Base-by-base conservation (phyloP, 1,140 invertebrate genomes). In the Sminthurinus signatus region DNA sequence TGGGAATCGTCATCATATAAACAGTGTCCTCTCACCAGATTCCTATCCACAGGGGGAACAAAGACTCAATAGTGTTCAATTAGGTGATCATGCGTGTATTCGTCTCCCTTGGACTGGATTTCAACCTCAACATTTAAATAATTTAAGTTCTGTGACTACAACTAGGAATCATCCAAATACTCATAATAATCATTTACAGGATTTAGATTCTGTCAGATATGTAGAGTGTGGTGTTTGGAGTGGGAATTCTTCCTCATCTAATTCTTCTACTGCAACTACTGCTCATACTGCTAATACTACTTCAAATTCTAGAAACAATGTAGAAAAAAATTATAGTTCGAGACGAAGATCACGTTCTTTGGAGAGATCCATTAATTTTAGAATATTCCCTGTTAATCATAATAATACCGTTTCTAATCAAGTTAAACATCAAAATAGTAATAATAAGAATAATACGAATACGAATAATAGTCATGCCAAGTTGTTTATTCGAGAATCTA, bases 271-370 rank as follows among this genome's bases (percentile, higher is more conserved):
- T 23, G 23, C 3, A 55, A 4, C 4, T 12, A 3, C 5, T 23
- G 3, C 10, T 8, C 25, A 55, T 17, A 4, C 25, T 5, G n/a
- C n/a, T n/a, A n/a, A n/a, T n/a, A n/a, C n/a, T n/a, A n/a, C n/a
- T n/a, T n/a, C n/a, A n/a, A n/a, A n/a, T n/a, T n/a, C n/a, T n/a
- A n/a, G n/a, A n/a, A n/a, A n/a, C n/a, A n/a, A n/a, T n/a, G n/a
- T n/a, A n/a, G n/a, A n/a, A n/a, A n/a, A n/a, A n/a, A 56, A n/a
- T n/a, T n/a, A 25, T 19, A 12, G 4, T 10, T 58, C 28, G 15
- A 44, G 66, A 39, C 46, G 66, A 48, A 65, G 74, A 61, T 74
- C 74, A 19, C 67, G 73, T 14, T 75, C 75, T 17, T 59, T 75
- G 8, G 75, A 75, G 52, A 70, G 72, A 55, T 56, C 51, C 17